Evolutionary conservation across 2,888 invertebrate species (phyloP).

Genomic region (Coelinius sp.): DNA sequence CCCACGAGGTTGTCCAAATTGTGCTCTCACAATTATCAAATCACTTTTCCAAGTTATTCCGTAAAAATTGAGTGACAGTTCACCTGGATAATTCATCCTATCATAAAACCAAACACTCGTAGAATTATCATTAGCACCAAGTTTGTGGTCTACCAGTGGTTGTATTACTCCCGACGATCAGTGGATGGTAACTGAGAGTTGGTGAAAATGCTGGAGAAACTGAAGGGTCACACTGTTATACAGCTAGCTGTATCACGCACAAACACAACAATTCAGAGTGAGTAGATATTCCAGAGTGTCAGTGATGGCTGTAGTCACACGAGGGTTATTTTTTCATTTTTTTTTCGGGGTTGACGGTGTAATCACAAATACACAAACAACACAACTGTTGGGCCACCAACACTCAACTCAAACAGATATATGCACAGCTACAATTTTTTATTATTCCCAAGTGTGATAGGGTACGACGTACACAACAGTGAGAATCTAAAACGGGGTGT

Average conservation of each 20-base stretch:
- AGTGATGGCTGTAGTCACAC: not conserved
- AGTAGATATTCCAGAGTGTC: not conserved
- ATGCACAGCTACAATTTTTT: constrained; percentile 35
- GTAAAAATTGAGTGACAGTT: not conserved
- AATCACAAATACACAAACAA: not conserved
- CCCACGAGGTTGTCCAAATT: not conserved
- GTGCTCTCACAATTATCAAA: not conserved
- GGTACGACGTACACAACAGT: constrained; percentile 32
- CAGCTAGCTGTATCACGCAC: not conserved
- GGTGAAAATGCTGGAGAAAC: constrained; percentile 58
- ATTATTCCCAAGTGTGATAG: constrained; percentile 5
- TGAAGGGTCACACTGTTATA: constrained; percentile 62
- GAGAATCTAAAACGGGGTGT: constrained; percentile 35
- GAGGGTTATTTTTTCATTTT: not conserved
- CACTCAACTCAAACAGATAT: constrained; percentile 41
- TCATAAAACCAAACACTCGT: constrained; percentile 27
- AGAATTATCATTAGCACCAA: constrained; percentile 34
- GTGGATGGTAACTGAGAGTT: constrained; percentile 58
- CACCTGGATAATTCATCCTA: constrained; percentile 1
- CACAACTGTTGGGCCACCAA: constrained; percentile 30
- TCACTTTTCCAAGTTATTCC: constrained; percentile 15
- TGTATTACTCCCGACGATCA: constrained; percentile 55
- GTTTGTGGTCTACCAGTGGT: too few relatives aligned
- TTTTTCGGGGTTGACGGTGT: not conserved
- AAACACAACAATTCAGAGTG: not conserved